A percentile compares a stretch with the other conserved stretches of the same genome.
Evolutionary conservation across 2,113 vertebrate genomes (phyloP).

Genomic region (Tyto alba): DNA sequence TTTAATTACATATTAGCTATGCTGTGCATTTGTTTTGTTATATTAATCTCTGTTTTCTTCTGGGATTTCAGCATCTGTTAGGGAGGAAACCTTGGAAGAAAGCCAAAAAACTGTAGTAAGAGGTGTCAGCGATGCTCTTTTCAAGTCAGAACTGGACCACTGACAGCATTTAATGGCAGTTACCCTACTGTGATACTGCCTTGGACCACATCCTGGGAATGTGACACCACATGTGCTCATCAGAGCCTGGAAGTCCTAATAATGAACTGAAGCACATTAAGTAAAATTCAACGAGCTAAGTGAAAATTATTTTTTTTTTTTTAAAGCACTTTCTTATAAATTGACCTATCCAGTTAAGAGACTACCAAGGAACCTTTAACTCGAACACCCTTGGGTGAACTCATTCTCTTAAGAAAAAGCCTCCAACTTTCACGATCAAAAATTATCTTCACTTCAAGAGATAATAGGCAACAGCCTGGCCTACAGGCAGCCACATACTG

Average conservation of each 20-base stretch:
- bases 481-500: not conserved
- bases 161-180: not conserved
- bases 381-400: not conserved
- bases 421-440: not conserved
- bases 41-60: not conserved
- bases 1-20: conserved; percentile 27
- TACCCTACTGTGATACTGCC: not conserved
- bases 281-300: not conserved
- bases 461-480: not conserved
- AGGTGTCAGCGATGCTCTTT: not conserved
- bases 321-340: not conserved
- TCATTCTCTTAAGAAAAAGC: not conserved
- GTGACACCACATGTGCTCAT: not conserved
- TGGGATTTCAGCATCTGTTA: conserved; percentile 13
- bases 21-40: not conserved
- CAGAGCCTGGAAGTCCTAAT: not conserved
- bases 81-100: not conserved
- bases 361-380: not conserved
- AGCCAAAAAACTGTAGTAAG: not conserved
- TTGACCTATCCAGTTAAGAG: not conserved
- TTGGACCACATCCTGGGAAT: not conserved
- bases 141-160: not conserved
- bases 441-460: not conserved
- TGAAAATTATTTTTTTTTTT: not conserved
- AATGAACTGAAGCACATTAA: not conserved